phyloP scores from a whole-genome alignment of 1,140 invertebrate genomes.

The Nebria ingens region DNA sequence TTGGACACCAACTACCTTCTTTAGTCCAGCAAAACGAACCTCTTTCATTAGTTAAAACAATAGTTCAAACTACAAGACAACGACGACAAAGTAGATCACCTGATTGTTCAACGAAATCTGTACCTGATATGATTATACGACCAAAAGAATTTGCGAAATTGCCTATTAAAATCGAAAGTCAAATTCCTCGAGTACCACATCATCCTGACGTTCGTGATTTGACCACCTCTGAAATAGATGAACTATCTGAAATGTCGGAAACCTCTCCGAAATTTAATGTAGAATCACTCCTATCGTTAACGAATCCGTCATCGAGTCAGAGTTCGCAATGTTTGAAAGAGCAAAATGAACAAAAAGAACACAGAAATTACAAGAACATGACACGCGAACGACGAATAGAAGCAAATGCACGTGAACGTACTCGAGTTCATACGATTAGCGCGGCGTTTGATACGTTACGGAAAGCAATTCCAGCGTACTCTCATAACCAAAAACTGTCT shows the following conservation, averaged over 20 bases:
- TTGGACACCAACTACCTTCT: slow-evolving; percentile 19
- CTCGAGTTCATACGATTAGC: slow-evolving; percentile 88
- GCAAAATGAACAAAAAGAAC: slow-evolving; percentile 41
- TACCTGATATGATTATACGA: slow-evolving; percentile 14
- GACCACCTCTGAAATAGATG: slow-evolving; percentile 24
- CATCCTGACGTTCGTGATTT: slow-evolving; percentile 36
- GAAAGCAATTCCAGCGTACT: slow-evolving; percentile 75
- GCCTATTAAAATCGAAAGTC: slow-evolving; percentile 25
- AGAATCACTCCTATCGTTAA: slow-evolving; percentile 20
- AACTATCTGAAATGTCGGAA: background rate
- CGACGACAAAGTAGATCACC: background rate
- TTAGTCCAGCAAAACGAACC: slow-evolving; percentile 35
- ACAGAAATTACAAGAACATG: slow-evolving; percentile 93
- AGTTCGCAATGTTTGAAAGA: slow-evolving; percentile 14
- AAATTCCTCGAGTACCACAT: slow-evolving; percentile 42
- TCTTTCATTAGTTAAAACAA: slow-evolving; percentile 35
- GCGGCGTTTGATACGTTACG: slow-evolving; percentile 86
- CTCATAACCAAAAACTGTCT: slow-evolving; percentile 85
- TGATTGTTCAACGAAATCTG: background rate
- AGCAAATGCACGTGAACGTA: slow-evolving; percentile 85
- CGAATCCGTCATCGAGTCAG: background rate
- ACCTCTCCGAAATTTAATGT: background rate
- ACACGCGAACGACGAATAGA: slow-evolving; percentile 83
- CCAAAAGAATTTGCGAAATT: slow-evolving; percentile 19
- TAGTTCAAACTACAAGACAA: slow-evolving; percentile 14